Evolutionary conservation across 2,113 vertebrate species (phyloP).

Genomic region (Odobenus rosmarus): DNA sequence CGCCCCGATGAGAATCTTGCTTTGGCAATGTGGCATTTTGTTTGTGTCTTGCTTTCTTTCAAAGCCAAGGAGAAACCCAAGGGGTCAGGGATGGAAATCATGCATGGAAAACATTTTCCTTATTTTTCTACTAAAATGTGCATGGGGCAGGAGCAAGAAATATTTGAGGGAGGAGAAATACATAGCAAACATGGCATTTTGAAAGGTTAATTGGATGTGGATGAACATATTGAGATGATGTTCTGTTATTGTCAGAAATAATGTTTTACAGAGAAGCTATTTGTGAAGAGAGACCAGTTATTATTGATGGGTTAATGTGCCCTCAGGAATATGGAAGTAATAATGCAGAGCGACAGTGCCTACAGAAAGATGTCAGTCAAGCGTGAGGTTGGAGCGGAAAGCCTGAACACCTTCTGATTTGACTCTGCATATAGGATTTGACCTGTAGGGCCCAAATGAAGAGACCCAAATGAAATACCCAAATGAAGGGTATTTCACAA

Average conservation of each 20-base stretch:
- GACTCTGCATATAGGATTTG: not conserved
- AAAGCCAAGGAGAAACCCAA: not conserved
- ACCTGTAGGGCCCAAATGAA: not conserved
- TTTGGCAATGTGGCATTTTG: not conserved
- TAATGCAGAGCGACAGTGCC: not conserved
- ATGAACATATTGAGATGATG: conserved; percentile 33
- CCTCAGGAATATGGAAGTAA: conserved; percentile 53
- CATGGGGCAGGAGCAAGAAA: not conserved
- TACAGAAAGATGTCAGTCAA: conserved; percentile 51
- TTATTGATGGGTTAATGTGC: conserved; percentile 7
- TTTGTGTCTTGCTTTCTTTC: not conserved
- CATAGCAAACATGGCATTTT: conserved; percentile 45
- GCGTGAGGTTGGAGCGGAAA: not conserved
- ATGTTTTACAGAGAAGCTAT: conserved; percentile 73
- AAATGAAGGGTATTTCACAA: not conserved
- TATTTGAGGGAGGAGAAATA: conserved; percentile 48
- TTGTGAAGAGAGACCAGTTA: conserved; percentile 43
- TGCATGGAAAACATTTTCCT: not conserved
- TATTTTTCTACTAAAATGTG: conserved; percentile 12
- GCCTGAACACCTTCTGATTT: not conserved
- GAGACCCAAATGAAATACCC: not conserved
- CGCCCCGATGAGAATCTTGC: not conserved
- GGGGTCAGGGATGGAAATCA: not conserved
- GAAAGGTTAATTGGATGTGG: conserved; percentile 51
- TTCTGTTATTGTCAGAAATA: conserved; percentile 68